Evolutionary conservation across 53 echinoderm and acorn worm genomes (phyloP).

Genomic region (Henricia sp.): DNA sequence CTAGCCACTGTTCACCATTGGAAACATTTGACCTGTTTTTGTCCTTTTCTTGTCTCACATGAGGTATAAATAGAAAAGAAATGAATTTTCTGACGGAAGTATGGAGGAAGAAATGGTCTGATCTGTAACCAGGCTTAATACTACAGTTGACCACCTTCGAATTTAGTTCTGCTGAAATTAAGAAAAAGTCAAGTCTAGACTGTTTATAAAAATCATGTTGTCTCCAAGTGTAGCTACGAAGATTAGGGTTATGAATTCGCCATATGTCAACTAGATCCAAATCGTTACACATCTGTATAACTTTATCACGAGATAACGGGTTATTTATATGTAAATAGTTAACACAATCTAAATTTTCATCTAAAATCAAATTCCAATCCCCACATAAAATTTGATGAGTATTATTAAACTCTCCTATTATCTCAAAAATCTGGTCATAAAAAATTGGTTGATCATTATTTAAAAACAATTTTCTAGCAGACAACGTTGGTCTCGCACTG

Average conservation of each 20-base stretch:
- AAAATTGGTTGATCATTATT: constrained; percentile 28
- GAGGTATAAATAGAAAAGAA: too few relatives aligned
- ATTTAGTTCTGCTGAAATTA: neutral
- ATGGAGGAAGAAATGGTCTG: neutral
- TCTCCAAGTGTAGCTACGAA: constrained; percentile 7
- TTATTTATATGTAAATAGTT: too few relatives aligned
- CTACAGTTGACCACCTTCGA: neutral
- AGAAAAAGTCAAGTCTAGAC: neutral
- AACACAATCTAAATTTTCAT: constrained; percentile 16
- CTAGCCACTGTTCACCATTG: too few relatives aligned
- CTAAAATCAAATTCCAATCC: constrained; percentile 33
- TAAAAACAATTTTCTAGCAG: too few relatives aligned
- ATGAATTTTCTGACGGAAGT: too few relatives aligned
- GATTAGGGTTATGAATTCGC: constrained; percentile 9
- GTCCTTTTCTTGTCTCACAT: too few relatives aligned
- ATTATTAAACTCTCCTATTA: constrained; percentile 7
- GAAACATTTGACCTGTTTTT: too few relatives aligned
- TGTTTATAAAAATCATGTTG: neutral
- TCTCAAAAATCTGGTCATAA: neutral
- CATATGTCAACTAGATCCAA: constrained; percentile 34
- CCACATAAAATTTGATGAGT: constrained; percentile 26
- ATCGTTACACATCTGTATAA: neutral
- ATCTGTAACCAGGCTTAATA: neutral
- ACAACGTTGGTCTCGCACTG: too few relatives aligned
- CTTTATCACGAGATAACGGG: too few relatives aligned